Evolutionary conservation across 2,797 vertebrate species (phyloP), one percentile per base, ranked within the genome.

Genomic region (Cetoscarus ocellatus): DNA sequence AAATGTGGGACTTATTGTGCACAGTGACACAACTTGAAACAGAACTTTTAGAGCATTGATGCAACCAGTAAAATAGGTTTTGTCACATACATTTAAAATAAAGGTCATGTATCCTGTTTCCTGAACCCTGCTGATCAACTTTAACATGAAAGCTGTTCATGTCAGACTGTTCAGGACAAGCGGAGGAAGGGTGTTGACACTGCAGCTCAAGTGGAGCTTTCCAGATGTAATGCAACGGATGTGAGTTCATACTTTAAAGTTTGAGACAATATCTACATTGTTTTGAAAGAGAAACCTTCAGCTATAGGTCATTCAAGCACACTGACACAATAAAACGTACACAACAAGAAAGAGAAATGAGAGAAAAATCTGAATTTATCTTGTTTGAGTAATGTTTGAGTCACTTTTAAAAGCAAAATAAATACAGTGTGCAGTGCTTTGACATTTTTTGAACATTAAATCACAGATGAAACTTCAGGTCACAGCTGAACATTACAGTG

Each of bases 181-280:
- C 51, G 48, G 75, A 91, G 94, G 94, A 95, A 93, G 94, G 92
- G 93, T 77, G 94, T 86, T 81, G 80, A 62, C 83, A 3, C 17
- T 45, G n/a, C 67, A 53, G 34, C 66, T 86, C 78, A 64, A 88
- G 90, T 89, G 73, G 75, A 90, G 87, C 77, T 93, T 95, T 94
- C 93, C 93, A 95, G 92, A 94, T 95, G 94, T 94, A 89, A 42
- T 82, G 73, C 64, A 84, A 78, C 93, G 93, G 93, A 95, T 92
- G 83, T 92, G 90, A 92, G 79, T 79, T 91, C 65, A 93, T 91
- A 91, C 86, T 80, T 61, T 72, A 66, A 82, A 79, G 82, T 69
- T 63, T 70, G 45, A 75, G 79, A 80, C 77, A 88, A 82, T 85
- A 76, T 88, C 53, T 80, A 61, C 47, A 36, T 51, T 47, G 40